These are phyloP conservation scores for Stigmatopora nigra DNA, from an alignment of 2,113 vertebrate species.

Conservation along the genomic window DNA sequence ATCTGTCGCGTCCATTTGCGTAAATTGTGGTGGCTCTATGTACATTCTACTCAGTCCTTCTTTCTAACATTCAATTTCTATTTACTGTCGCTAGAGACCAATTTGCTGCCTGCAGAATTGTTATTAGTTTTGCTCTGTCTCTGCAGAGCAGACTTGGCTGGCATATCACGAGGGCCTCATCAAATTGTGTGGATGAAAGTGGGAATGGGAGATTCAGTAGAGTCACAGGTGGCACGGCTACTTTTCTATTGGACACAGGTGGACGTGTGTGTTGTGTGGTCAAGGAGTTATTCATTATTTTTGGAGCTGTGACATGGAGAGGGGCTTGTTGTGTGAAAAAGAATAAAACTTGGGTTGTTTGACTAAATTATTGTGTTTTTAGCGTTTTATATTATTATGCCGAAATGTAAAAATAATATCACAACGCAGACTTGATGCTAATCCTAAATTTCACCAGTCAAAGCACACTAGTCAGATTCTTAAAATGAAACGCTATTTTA, in stretches of 20 bases:
- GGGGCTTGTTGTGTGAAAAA: not conserved
- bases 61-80: not conserved
- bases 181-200: not conserved
- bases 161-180: not conserved
- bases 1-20: conserved; percentile 1
- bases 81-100: not conserved
- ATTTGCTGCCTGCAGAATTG: not conserved
- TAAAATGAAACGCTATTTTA: no score
- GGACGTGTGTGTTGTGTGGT: not conserved
- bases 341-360: not conserved
- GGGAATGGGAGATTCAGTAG: not conserved
- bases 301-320: not conserved
- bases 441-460: no score
- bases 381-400: not conserved
- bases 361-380: not conserved
- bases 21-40: not conserved
- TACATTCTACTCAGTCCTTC: not conserved
- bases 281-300: not conserved
- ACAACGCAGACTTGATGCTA: no score
- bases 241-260: not conserved
- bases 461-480: no score
- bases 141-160: not conserved
- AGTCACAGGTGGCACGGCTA: not conserved
- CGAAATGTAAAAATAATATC: no score
- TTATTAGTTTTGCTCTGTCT: conserved; percentile 1